These are phyloP conservation scores for Bubo blakistoni DNA, from an alignment of 2,113 vertebrate species.

Conservation along the genomic window DNA sequence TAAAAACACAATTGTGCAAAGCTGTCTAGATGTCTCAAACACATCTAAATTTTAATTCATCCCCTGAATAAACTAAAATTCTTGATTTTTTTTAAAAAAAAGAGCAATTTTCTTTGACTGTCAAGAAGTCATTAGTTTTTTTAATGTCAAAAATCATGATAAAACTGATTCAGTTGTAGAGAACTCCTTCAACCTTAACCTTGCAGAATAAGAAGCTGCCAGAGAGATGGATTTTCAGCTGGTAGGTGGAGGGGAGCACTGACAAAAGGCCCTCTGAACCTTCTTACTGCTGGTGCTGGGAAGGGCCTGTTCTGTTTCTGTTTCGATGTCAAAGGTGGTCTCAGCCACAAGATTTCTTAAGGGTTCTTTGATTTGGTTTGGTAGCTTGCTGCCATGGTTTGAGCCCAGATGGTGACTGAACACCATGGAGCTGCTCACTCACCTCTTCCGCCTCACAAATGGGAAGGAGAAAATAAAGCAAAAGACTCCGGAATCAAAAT, in stretches of 20 bases:
- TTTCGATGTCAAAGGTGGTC: background rate
- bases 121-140: background rate
- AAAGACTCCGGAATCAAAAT: too few species aligned
- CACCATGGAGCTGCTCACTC: too few species aligned
- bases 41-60: background rate
- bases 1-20: background rate
- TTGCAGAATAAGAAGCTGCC: background rate
- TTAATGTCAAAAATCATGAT: background rate
- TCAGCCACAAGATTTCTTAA: background rate
- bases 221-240: background rate
- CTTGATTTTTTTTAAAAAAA: too few species aligned
- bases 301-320: background rate
- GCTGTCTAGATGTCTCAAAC: background rate
- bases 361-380: background rate
- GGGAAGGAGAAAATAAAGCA: too few species aligned
- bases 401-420: too few species aligned
- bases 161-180: background rate
- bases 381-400: background rate
- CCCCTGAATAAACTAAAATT: background rate
- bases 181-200: background rate
- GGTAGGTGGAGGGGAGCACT: background rate
- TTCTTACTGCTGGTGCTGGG: background rate
- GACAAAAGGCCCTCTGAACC: background rate
- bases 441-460: too few species aligned
- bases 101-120: background rate